Evolutionary conservation across 1,140 invertebrate genomes (phyloP).

Genomic region (Globodera ellingtonae): DNA sequence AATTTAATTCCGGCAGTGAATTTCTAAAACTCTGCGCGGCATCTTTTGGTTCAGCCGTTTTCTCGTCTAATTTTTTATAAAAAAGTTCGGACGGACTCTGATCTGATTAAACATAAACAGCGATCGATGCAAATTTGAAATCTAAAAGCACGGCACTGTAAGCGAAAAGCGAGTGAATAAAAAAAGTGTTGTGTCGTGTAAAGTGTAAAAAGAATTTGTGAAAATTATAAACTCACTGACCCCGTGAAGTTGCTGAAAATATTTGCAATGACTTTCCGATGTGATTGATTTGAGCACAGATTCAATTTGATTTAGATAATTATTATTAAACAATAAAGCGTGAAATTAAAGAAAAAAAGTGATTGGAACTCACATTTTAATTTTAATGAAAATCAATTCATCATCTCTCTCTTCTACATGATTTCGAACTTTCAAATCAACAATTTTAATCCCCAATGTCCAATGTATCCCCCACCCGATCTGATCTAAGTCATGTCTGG

Average conservation of each 20-base stretch:
- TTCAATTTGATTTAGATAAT: slow-evolving; percentile 14
- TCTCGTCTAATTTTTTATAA: too few species aligned
- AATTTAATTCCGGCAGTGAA: neutral
- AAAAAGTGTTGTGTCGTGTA: slow-evolving; percentile 8
- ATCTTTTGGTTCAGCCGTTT: neutral
- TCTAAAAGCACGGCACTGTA: neutral
- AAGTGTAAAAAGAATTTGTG: neutral
- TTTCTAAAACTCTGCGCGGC: neutral
- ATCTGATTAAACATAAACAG: neutral
- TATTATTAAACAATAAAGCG: neutral
- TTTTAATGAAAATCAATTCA: neutral
- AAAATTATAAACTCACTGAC: slow-evolving; percentile 38
- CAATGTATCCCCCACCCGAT: too few species aligned
- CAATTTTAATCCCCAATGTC: too few species aligned
- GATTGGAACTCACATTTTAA: neutral
- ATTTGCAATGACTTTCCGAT: slow-evolving; percentile 24
- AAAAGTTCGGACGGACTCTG: neutral
- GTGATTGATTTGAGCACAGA: slow-evolving; percentile 9
- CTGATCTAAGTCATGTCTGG: too few species aligned
- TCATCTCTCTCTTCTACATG: too few species aligned
- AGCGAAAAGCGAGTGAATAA: neutral
- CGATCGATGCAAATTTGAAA: neutral
- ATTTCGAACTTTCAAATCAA: too few species aligned
- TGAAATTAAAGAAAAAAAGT: neutral
- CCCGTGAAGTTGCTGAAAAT: slow-evolving; percentile 56